Evolutionary conservation across 2,113 vertebrate species (phyloP), one percentile per base, ranked within the genome.

Genomic region (Procavia capensis): DNA sequence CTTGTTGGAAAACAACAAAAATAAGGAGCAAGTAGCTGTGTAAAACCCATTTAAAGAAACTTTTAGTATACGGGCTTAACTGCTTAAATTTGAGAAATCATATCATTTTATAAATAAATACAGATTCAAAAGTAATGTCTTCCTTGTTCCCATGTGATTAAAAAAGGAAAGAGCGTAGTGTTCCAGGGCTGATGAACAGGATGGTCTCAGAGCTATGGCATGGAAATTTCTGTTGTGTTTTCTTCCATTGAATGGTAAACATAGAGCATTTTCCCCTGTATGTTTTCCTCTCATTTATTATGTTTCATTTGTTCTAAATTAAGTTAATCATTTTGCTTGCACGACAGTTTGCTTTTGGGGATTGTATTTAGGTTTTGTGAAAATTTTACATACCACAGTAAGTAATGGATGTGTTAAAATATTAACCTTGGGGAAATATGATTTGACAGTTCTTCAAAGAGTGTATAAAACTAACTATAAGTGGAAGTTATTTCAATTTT

Each of bases 341-440:
- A 41, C 39, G 93, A 68, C 72, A 68, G 0, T 82, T 95, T 81
- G 50, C 78, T 86, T 95, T 92, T n/a, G 19, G 41, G 27, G 63
- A n/a, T 50, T 94, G 27, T 88, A 78, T 86, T 95, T 93, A 92
- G 57, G 36, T 88, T 94, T 90, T 88, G 70, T 95, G 31, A 96
- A 95, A 86, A 43, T 94, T 72, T 88, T 92, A 31, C 70, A 97
- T 96, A 91, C 64, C 20, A 85, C 41, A 36, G 59, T 70, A 72
- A 94, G 83, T 92, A 97, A 97, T 95, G 88, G 82, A 95, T 91
- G 90, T 96, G 64, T 95, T 96, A 88, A 95, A 92, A 96, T 96
- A 93, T 90, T 95, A 93, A 96, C 85, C 85, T 96, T 90, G 54
- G 85, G 70, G 66, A 97, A 95, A 92, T 96, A 41, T 24, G 39